phyloP scores from a whole-genome alignment of 2,113 vertebrate species.

The Lycaon pictus region DNA sequence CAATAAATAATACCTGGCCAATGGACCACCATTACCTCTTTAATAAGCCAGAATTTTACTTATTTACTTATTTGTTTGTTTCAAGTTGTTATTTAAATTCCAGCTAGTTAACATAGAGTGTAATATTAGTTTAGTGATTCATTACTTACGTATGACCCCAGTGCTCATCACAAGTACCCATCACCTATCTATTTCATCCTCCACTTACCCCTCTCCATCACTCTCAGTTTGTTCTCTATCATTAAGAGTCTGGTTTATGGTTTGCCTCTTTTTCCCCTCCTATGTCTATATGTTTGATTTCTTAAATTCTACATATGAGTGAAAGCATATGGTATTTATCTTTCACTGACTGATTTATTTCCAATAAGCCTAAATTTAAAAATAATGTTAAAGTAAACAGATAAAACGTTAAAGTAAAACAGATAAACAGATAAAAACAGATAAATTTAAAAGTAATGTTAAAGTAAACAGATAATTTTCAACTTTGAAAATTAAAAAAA shows the following conservation, averaged over 20 bases:
- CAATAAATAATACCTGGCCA: background rate
- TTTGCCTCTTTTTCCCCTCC: background rate
- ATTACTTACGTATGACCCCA: background rate
- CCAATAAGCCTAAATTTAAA: background rate
- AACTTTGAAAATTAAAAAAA: background rate
- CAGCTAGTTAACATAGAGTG: background rate
- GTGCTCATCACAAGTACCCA: background rate
- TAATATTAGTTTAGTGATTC: background rate
- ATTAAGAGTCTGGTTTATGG: background rate
- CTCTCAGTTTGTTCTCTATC: background rate
- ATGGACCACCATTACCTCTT: background rate
- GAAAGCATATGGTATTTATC: background rate
- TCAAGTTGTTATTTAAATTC: background rate
- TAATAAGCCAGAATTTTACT: background rate
- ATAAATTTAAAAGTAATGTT: background rate
- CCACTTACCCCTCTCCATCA: background rate
- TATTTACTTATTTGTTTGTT: background rate
- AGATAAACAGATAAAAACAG: no score
- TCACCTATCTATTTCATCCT: background rate
- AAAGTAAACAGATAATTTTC: background rate
- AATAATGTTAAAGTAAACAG: background rate
- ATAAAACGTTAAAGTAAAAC: background rate
- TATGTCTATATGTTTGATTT: background rate
- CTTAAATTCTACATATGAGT: background rate
- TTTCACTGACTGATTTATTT: background rate